Evolutionary conservation across 2,888 invertebrate genomes (phyloP), one percentile per base, ranked within the genome.

Genomic region (Chloromyia formosa): DNA sequence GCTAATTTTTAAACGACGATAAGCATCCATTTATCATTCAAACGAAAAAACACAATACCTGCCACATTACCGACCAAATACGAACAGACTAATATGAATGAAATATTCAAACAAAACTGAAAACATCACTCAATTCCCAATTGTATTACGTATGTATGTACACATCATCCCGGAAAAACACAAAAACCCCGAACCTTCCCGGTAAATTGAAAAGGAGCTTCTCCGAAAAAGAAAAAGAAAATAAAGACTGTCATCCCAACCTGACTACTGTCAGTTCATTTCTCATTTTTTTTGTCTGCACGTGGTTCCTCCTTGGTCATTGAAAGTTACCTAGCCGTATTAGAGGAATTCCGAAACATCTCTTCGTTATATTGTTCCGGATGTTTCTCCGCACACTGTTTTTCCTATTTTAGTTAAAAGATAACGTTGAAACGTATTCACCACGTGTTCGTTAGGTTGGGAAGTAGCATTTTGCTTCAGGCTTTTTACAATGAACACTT

Each of bases 401-500:
- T 7, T 62, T 40, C 62, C 35, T 16, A n/a, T 18, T 35, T 40
- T 42, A n/a, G 40, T 35, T 35, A 23, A 62, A 62, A 62, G 42
- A 42, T 62, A 62, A 40, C 27, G 40, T 40, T 62, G 4, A 62
- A 62, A 62, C 23, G 62, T 62, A 40, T 62, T 27, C 35, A 16
- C 35, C 10, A 7, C 7, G 27, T 35, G 7, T 18, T 40, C 18
- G 9, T 40, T 40, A 35, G 40, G 62, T 40, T 62, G 40, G 40
- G 62, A 16, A 62, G 49, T 49, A 49, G 40, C 62, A 62, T 0
- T 18, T 62, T 40, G 14, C 35, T n/a, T 14, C 18, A 40, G 62
- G 35, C 12, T 40, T 35, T 62, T 56, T 56, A 18, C 56, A 20
- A 5, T n/a, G 12, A 40, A 62, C n/a, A 62, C 42, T 62, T 40